Conservation (phyloP, 2,888 invertebrate genomes). For the Ephialtes manifestator region DNA sequence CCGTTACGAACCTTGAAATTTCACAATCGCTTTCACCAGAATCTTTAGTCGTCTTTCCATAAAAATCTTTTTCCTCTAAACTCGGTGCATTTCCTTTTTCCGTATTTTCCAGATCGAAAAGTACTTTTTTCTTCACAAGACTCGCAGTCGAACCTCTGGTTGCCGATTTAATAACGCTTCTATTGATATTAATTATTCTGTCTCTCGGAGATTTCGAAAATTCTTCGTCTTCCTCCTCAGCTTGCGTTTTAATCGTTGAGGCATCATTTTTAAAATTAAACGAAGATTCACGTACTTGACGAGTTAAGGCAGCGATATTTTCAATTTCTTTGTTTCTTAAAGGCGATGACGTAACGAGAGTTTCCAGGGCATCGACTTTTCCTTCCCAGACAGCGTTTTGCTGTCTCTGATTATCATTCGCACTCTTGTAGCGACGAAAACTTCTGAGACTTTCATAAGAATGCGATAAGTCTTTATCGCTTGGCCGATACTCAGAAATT, state of each 20-base stretch:
- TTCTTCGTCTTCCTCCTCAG: conserved; percentile 39
- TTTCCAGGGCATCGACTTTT: conserved; percentile 13
- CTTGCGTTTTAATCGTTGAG: conserved; percentile 52
- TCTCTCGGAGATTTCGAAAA: not conserved
- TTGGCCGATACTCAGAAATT: not conserved
- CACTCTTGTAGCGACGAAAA: conserved; percentile 66
- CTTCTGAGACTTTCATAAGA: conserved; percentile 78
- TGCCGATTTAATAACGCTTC: conserved; percentile 88
- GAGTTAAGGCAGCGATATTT: conserved; percentile 21
- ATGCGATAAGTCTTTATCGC: conserved; percentile 68
- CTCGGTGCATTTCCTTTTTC: conserved; percentile 12
- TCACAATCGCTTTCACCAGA: conserved; percentile 87
- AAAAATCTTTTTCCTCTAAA: conserved; percentile 77
- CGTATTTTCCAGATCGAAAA: conserved; percentile 87
- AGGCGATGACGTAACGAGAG: conserved; percentile 73
- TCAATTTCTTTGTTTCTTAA: conserved; percentile 56
- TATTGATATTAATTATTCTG: conserved; percentile 76
- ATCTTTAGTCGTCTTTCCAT: conserved; percentile 66
- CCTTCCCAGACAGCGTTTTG: conserved; percentile 26
- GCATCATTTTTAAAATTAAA: conserved; percentile 8
- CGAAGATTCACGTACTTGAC: conserved; percentile 70
- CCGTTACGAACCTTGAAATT: conserved; percentile 86
- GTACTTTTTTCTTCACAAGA: conserved; percentile 89
- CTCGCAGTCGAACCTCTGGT: conserved; percentile 87
- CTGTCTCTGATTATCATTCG: conserved; percentile 56